These are phyloP conservation scores for Oreochromis tanganicae DNA, from an alignment of 2,113 vertebrate species.

Conservation along the genomic window DNA sequence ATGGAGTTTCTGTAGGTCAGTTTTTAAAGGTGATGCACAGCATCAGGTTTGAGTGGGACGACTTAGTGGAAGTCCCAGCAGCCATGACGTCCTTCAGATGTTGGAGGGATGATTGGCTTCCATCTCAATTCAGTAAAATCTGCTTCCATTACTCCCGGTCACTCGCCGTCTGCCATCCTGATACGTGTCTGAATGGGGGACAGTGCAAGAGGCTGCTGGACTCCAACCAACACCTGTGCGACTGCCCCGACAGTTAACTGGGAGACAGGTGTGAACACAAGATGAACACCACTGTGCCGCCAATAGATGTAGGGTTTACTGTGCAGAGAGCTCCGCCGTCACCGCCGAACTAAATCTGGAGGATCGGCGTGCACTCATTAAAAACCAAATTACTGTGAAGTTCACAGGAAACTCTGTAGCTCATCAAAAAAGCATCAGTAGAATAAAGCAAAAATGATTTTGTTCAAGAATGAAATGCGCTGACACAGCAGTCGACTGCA, in stretches of 20 bases:
- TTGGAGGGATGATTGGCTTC: fast-evolving
- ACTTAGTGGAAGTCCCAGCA: not conserved
- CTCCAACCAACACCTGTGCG: not conserved
- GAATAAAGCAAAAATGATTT: too few species aligned
- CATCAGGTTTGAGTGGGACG: fast-evolving
- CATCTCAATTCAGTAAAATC: fast-evolving
- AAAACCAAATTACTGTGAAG: not conserved
- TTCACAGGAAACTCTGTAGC: too few species aligned
- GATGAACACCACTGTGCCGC: not conserved
- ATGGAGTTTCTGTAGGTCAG: not conserved
- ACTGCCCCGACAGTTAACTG: not conserved
- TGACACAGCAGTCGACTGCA: too few species aligned
- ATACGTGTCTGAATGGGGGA: not conserved
- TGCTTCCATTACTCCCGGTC: not conserved
- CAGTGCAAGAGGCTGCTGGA: not conserved
- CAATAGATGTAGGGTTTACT: not conserved
- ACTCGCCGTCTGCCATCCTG: not conserved
- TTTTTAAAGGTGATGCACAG: not conserved
- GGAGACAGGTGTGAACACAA: not conserved
- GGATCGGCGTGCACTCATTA: fast-evolving
- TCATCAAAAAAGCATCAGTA: too few species aligned
- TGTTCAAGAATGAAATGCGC: too few species aligned
- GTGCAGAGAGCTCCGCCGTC: fast-evolving
- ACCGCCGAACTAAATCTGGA: not conserved
- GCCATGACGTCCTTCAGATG: not conserved